phyloP scores from a whole-genome alignment of 2,888 invertebrate species.

The Criorhina ranunculi region DNA sequence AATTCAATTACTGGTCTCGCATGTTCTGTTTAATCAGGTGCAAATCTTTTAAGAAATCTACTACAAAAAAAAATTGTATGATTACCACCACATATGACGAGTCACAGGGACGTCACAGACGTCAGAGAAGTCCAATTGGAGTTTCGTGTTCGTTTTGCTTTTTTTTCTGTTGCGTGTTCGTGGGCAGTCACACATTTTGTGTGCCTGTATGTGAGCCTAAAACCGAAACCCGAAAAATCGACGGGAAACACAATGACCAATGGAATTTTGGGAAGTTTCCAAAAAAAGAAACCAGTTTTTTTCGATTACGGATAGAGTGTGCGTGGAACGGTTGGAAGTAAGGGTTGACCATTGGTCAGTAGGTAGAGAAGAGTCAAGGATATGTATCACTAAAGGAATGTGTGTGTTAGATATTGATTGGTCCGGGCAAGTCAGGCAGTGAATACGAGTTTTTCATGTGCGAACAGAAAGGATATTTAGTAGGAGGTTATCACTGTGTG shows the following conservation, averaged over 20 bases:
- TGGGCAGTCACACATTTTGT: constrained; percentile 51
- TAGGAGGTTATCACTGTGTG: constrained; percentile 39
- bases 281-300: constrained; percentile 70
- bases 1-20: constrained; percentile 58
- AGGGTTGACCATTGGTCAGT: constrained; percentile 77
- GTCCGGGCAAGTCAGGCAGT: constrained; percentile 47
- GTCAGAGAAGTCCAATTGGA: constrained; percentile 52
- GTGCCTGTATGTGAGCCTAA: constrained; percentile 8
- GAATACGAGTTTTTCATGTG: constrained; percentile 1
- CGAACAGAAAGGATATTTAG: constrained; percentile 50
- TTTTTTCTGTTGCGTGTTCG: constrained; percentile 30
- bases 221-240: constrained; percentile 30
- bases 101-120: not conserved
- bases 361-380: constrained; percentile 62
- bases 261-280: constrained; percentile 70
- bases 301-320: constrained; percentile 68
- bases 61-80: constrained; percentile 9
- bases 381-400: constrained; percentile 63
- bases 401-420: constrained; percentile 70
- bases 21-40: constrained; percentile 67
- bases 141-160: too few relatives aligned
- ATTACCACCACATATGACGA: constrained; percentile 1
- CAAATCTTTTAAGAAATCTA: constrained; percentile 40
- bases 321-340: constrained; percentile 56
- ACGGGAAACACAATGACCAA: constrained; percentile 62